Evolutionary conservation across 2,113 vertebrate species (phyloP).

Genomic region (Sakesphorus luctuosus): DNA sequence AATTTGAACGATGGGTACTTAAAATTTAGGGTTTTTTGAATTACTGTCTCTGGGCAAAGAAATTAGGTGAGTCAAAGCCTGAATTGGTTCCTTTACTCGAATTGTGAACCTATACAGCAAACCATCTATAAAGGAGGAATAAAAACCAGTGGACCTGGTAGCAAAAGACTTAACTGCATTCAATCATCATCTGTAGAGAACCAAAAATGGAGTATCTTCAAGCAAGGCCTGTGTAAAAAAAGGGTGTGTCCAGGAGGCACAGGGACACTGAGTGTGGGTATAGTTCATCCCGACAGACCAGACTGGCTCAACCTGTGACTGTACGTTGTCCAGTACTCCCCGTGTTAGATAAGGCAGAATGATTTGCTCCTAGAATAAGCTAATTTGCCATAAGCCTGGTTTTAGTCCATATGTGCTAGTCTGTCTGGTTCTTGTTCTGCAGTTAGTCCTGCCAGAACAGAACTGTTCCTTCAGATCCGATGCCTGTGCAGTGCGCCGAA

Average conservation of each 20-base stretch:
- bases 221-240: conserved; percentile 19
- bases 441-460: not conserved
- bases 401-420: not conserved
- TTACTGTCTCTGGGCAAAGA: not conserved
- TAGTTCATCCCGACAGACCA: conserved; percentile 37
- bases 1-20: not conserved
- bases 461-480: not conserved
- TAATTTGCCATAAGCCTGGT: rapidly evolving
- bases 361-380: not conserved
- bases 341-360: not conserved
- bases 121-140: not conserved
- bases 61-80: not conserved
- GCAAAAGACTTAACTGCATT: not conserved
- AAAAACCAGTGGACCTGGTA: not conserved
- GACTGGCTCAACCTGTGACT: not conserved
- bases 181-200: not conserved
- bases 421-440: not conserved
- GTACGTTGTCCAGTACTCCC: not conserved
- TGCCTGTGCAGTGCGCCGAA: not conserved
- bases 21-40: not conserved
- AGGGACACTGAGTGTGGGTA: conserved; percentile 47
- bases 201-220: conserved; percentile 47
- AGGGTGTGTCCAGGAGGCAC: conserved; percentile 77
- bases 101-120: not conserved
- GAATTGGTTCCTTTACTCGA: not conserved